Evolutionary conservation across 2,888 invertebrate species (phyloP).

Genomic region (Cosmopolites sordidus): DNA sequence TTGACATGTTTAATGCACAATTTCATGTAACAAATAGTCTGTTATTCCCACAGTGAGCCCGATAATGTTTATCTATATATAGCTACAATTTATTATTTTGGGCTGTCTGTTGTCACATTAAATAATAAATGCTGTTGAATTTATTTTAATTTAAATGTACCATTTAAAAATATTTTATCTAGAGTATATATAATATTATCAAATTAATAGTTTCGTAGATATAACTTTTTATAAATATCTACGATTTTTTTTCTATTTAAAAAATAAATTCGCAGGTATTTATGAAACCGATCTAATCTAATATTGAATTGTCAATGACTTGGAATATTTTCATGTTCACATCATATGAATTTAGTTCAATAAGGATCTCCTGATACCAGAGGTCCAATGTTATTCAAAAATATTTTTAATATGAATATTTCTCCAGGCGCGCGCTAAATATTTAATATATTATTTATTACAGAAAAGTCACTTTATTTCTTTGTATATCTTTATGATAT

Average conservation of each 20-base stretch:
- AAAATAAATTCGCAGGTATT: no score
- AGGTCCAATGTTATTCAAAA: no score
- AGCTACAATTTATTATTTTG: constrained; percentile 1
- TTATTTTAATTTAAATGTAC: neutral
- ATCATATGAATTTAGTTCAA: neutral
- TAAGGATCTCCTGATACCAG: neutral
- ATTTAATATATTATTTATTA: no score
- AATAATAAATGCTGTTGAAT: neutral
- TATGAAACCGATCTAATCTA: no score
- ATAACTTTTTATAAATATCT: no score
- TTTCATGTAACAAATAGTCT: constrained; percentile 6
- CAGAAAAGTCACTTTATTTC: no score
- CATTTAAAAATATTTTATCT: neutral
- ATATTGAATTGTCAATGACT: neutral
- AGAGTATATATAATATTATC: neutral
- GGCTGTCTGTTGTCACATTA: constrained; percentile 1
- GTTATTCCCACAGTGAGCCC: neutral
- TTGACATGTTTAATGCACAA: constrained; percentile 6
- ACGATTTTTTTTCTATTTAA: no score
- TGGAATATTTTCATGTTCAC: neutral
- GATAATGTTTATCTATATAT: constrained; percentile 1
- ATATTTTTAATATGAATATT: no score
- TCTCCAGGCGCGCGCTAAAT: no score
- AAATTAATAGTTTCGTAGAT: no score
- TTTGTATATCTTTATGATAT: no score